Conservation (phyloP, 2,113 vertebrate species). For the Labeo rohita region DNA sequence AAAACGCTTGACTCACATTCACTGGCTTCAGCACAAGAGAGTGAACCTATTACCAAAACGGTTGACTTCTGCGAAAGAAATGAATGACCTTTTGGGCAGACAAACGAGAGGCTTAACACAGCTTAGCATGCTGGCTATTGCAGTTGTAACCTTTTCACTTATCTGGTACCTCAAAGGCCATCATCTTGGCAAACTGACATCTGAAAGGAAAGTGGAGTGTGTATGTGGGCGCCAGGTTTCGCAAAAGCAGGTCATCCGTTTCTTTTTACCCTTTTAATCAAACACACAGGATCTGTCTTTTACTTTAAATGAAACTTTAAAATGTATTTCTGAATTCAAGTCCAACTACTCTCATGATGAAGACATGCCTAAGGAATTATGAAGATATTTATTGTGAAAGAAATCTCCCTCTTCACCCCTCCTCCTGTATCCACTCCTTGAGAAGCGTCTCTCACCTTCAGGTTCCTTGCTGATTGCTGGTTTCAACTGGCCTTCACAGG, state of each 20-base stretch:
- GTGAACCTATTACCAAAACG: constrained; percentile 28
- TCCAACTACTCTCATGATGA: neutral
- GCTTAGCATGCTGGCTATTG: constrained; percentile 46
- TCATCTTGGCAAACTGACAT: constrained; percentile 56
- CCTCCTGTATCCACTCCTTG: neutral
- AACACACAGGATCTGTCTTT: neutral
- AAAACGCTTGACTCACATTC: constrained; percentile 9
- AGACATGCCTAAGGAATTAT: neutral
- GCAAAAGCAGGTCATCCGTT: neutral
- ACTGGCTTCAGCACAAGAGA: constrained; percentile 16
- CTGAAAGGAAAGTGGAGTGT: constrained; percentile 37
- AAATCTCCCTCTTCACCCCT: constrained; percentile 2
- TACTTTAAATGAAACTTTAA: neutral
- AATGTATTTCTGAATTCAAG: neutral
- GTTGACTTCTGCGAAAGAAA: constrained; percentile 36
- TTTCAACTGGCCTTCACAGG: constrained; percentile 66
- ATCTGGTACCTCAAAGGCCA: constrained; percentile 68
- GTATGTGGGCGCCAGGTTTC: neutral
- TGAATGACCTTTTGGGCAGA: constrained; percentile 52
- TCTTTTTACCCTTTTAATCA: neutral
- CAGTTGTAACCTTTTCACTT: constrained; percentile 66
- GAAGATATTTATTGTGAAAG: neutral
- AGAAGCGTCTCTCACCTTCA: constrained; percentile 13
- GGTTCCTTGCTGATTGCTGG: constrained; percentile 39
- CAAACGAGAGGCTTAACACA: constrained; percentile 54